Conservation (phyloP, 1,140 invertebrate genomes). For the Philotrypesis tridentata region DNA sequence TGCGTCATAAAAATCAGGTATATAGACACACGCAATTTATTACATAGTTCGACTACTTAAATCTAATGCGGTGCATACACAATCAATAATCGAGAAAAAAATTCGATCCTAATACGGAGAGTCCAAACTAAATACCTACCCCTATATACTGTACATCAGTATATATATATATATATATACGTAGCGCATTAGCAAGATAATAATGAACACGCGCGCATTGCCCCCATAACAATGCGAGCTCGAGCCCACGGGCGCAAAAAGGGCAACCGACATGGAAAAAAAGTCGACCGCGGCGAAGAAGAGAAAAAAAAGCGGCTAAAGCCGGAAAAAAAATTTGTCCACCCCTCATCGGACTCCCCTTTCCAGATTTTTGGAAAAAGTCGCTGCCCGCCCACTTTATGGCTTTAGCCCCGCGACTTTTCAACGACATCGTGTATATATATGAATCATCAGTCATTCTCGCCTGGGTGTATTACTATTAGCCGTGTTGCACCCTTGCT, state of each 20-base stretch:
- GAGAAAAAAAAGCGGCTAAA: conserved; percentile 48
- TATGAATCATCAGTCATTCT: conserved; percentile 70
- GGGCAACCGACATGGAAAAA: conserved; percentile 24
- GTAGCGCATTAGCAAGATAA: conserved; percentile 53
- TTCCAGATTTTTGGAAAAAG: conserved; percentile 65
- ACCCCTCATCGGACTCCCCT: conserved; percentile 49
- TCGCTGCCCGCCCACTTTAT: conserved; percentile 69
- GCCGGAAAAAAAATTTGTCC: conserved; percentile 35
- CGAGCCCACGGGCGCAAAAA: conserved; percentile 58
- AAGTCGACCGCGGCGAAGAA: conserved; percentile 29
- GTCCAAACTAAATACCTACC: neutral
- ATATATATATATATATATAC: neutral
- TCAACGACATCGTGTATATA: conserved; percentile 64
- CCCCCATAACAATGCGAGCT: conserved; percentile 61
- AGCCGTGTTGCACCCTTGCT: neutral
- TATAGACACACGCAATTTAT: neutral
- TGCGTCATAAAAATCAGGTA: neutral
- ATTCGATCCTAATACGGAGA: neutral
- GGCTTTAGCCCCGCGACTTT: conserved; percentile 54
- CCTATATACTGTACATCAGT: neutral
- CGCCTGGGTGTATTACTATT: neutral
- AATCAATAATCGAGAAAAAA: conserved; percentile 43
- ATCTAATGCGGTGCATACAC: neutral
- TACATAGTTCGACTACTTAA: conserved; percentile 19
- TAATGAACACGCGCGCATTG: conserved; percentile 60